phyloP scores from a whole-genome alignment of 2,888 invertebrate species.

The Tyria jacobaeae region DNA sequence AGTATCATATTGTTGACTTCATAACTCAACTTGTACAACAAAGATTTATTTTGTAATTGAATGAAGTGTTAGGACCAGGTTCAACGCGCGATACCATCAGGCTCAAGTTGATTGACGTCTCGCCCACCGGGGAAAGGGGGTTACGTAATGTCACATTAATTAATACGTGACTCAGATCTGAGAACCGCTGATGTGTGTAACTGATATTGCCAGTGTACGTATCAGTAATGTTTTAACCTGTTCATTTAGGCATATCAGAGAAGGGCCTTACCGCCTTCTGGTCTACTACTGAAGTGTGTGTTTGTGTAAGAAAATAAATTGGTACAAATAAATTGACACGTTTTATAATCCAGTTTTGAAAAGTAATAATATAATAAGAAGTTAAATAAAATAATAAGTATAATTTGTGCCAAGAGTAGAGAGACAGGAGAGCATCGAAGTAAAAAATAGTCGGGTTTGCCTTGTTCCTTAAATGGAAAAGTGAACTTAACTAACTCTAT shows the following conservation, averaged over 20 bases:
- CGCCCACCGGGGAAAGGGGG: constrained; percentile 63
- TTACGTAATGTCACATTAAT: constrained; percentile 64
- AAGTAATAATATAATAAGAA: too few relatives aligned
- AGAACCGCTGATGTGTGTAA: constrained; percentile 33
- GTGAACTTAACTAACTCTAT: too few relatives aligned
- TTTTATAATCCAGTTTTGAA: too few relatives aligned
- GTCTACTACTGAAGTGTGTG: constrained; percentile 9
- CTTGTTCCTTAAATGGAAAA: too few relatives aligned
- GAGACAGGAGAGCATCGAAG: too few relatives aligned
- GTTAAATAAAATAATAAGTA: too few relatives aligned
- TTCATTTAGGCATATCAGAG: constrained; percentile 5
- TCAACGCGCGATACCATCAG: constrained; percentile 38
- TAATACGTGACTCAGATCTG: constrained; percentile 57
- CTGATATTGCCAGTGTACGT: constrained; percentile 17
- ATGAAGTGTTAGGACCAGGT: constrained; percentile 29
- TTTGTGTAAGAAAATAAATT: not conserved
- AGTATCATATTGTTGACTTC: too few relatives aligned
- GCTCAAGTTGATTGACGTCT: constrained; percentile 58
- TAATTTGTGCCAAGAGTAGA: too few relatives aligned
- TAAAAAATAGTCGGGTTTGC: too few relatives aligned
- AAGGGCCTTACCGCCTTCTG: constrained; percentile 5
- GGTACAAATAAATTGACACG: not conserved
- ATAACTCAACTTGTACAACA: not conserved
- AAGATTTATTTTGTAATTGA: constrained; percentile 32
- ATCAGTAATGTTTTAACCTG: constrained; percentile 10